These are phyloP conservation scores for Chaenogobius annularis DNA, from an alignment of 2,113 vertebrate species.

Conservation along the genomic window DNA sequence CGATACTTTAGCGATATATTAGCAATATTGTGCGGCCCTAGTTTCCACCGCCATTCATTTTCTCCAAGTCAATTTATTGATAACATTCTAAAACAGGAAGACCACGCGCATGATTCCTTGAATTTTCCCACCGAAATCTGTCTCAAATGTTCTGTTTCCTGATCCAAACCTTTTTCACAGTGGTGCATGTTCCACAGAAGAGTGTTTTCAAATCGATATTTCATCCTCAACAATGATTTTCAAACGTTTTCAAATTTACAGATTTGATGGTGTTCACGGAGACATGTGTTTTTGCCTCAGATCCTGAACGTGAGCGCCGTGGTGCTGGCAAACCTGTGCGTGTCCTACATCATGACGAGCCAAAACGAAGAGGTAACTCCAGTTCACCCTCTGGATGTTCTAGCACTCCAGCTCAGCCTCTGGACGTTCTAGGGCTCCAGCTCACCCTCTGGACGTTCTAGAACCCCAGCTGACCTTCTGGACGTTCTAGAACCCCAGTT, in stretches of 20 bases:
- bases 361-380: conserved; percentile 88
- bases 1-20: no score
- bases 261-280: background rate
- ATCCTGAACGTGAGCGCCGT: conserved; percentile 92
- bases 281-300: conserved; percentile 42
- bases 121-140: background rate
- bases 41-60: background rate
- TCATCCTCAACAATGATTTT: background rate
- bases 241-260: background rate
- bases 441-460: no score
- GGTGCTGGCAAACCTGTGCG: conserved; percentile 94
- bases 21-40: no score
- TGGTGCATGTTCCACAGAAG: background rate
- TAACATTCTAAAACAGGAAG: no score
- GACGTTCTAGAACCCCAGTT: no score
- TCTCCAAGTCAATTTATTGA: background rate
- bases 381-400: no score
- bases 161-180: background rate
- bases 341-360: conserved; percentile 95
- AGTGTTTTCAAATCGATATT: background rate
- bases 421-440: no score
- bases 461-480: no score
- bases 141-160: background rate
- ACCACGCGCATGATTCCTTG: background rate
- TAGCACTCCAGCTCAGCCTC: no score